These are phyloP conservation scores for Drosophila cracens DNA, from an alignment of 2,888 invertebrate genomes.

Conservation along the genomic window DNA sequence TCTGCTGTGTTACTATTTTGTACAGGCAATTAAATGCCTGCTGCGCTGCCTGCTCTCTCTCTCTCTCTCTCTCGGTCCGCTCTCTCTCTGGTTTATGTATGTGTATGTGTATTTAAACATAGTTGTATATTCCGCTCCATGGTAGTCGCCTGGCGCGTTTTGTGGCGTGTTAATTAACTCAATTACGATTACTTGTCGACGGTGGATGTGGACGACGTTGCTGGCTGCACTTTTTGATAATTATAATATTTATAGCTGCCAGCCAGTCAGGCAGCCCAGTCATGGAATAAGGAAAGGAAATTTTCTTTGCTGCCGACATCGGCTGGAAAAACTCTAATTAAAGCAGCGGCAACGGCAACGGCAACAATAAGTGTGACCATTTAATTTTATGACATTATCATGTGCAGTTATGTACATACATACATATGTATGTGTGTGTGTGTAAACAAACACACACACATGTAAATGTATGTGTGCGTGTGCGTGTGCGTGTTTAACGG, in stretches of 20 bases:
- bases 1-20: slow-evolving; percentile 65
- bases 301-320: slow-evolving; percentile 53
- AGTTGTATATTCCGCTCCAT: slow-evolving; percentile 26
- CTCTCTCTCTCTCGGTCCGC: neutral
- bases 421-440: neutral
- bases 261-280: slow-evolving; percentile 17
- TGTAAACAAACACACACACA: neutral
- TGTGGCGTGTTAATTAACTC: slow-evolving; percentile 81
- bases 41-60: slow-evolving; percentile 38
- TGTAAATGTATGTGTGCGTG: slow-evolving; percentile 22
- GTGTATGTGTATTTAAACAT: slow-evolving; percentile 2
- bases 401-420: slow-evolving; percentile 65
- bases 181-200: slow-evolving; percentile 74
- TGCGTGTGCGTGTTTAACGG: slow-evolving; percentile 40
- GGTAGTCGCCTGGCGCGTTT: slow-evolving; percentile 70
- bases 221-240: slow-evolving; percentile 77
- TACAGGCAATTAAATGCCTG: slow-evolving; percentile 76
- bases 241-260: slow-evolving; percentile 78
- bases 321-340: slow-evolving; percentile 76
- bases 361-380: slow-evolving; percentile 75
- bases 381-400: slow-evolving; percentile 81
- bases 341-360: slow-evolving; percentile 53
- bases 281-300: slow-evolving; percentile 52
- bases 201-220: slow-evolving; percentile 36
- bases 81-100: neutral